A percentile compares a stretch with the other conserved stretches of the same genome.
Evolutionary conservation across 2,113 vertebrate species (phyloP).

Genomic region (Stomatorhinus ivindoensis): DNA sequence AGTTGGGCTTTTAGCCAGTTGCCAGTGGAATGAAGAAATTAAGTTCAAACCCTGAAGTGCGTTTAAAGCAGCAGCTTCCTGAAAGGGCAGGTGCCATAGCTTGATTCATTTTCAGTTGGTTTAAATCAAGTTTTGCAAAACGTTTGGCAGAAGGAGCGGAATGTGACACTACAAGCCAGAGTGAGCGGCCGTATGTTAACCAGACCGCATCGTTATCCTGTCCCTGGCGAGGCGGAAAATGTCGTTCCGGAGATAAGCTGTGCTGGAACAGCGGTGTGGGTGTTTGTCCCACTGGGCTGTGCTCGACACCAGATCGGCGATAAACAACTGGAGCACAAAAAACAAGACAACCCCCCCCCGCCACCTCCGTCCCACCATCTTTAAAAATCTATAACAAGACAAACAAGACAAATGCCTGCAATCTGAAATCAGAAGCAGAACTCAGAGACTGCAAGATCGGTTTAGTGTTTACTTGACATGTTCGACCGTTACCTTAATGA

Average conservation of each 20-base stretch:
- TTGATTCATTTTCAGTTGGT: not conserved
- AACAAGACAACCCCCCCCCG: not conserved
- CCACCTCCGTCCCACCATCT: not conserved
- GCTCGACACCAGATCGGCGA: not conserved
- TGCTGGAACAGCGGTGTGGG: not conserved
- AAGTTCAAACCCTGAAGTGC: not conserved
- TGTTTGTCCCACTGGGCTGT: not conserved
- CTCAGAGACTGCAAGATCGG: not conserved
- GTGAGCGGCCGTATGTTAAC: not conserved
- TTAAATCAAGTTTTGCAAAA: not conserved
- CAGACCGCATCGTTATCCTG: not conserved
- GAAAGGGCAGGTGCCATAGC: not conserved
- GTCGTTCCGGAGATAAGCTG: constrained; percentile 4
- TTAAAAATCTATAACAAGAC: not conserved
- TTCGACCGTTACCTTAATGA: not conserved
- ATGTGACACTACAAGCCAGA: not conserved
- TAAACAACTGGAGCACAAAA: not conserved
- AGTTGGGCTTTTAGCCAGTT: not conserved
- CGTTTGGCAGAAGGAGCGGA: not conserved
- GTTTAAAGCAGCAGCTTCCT: not conserved
- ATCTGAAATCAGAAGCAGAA: not conserved
- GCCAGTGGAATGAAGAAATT: not conserved
- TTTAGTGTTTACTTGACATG: not conserved
- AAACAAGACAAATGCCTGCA: not conserved
- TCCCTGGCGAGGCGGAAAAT: not conserved